phyloP scores from a whole-genome alignment of 1,140 invertebrate species.

The Leptestheria dahalacensis region DNA sequence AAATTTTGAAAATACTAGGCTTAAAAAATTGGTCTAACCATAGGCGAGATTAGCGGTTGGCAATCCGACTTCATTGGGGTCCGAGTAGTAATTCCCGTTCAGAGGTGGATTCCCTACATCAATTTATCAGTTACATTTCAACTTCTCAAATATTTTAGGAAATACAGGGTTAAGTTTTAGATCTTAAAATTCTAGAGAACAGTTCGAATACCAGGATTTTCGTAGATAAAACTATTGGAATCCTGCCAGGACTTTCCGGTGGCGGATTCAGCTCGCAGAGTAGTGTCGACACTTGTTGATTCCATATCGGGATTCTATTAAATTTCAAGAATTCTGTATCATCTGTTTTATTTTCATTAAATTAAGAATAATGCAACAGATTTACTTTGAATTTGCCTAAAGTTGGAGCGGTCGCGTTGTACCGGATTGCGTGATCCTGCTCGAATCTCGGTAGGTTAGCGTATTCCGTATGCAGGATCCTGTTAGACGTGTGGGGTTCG shows the following conservation, averaged over 20 bases:
- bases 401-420: too few species aligned
- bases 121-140: too few species aligned
- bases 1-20: neutral
- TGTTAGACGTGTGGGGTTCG: too few species aligned
- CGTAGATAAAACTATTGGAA: conserved; percentile 8
- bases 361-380: too few species aligned
- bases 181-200: neutral
- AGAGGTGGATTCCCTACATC: neutral
- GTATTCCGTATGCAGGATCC: too few species aligned
- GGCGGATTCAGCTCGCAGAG: neutral
- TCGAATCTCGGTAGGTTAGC: too few species aligned
- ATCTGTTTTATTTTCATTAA: neutral
- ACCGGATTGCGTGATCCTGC: too few species aligned
- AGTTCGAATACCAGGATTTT: neutral
- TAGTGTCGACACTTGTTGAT: neutral
- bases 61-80: neutral
- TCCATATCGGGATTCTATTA: neutral
- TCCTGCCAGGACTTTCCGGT: neutral
- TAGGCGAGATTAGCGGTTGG: neutral
- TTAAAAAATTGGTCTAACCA: neutral
- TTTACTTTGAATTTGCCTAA: too few species aligned
- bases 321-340: neutral
- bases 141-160: neutral
- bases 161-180: neutral
- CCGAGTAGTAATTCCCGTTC: neutral